phyloP scores from a whole-genome alignment of 2,113 vertebrate species.

The Lepisosteus osseus region DNA sequence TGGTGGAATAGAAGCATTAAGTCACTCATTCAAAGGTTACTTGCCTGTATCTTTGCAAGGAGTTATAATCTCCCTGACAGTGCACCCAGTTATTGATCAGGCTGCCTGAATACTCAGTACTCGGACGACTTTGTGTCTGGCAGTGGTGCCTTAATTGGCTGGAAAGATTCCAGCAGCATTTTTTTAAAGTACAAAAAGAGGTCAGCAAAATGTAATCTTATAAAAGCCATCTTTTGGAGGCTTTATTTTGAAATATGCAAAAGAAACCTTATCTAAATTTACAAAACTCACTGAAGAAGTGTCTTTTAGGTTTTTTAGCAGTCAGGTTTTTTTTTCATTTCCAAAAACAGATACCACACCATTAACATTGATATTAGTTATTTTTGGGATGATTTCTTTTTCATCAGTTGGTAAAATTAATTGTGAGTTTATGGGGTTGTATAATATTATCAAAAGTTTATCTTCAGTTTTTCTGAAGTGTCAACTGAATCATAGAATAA shows the following conservation, averaged over 20 bases:
- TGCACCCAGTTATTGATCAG: constrained; percentile 71
- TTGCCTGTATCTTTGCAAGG: constrained; percentile 67
- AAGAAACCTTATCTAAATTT: constrained; percentile 38
- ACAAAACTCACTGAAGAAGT: too few relatives aligned
- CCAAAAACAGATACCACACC: too few relatives aligned
- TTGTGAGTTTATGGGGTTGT: constrained; percentile 36
- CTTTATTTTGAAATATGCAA: constrained; percentile 60
- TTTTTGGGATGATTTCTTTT: too few relatives aligned
- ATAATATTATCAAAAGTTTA: constrained; percentile 10
- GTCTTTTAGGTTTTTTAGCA: too few relatives aligned
- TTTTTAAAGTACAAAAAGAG: constrained; percentile 54
- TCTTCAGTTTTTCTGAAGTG: neutral
- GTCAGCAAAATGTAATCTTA: constrained; percentile 50
- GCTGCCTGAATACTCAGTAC: constrained; percentile 42
- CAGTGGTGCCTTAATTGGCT: constrained; percentile 52
- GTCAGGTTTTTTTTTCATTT: too few relatives aligned
- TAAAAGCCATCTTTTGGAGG: constrained; percentile 32
- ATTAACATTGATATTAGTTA: too few relatives aligned
- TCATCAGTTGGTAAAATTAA: constrained; percentile 28
- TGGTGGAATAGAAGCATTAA: constrained; percentile 39
- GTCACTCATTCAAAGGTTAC: constrained; percentile 47
- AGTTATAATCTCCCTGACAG: constrained; percentile 71
- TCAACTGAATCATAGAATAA: too few relatives aligned
- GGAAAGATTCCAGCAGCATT: constrained; percentile 51
- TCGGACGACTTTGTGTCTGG: constrained; percentile 32